These are phyloP conservation scores for Odontesthes bonariensis DNA, from an alignment of 2,113 vertebrate genomes.

Conservation along the genomic window DNA sequence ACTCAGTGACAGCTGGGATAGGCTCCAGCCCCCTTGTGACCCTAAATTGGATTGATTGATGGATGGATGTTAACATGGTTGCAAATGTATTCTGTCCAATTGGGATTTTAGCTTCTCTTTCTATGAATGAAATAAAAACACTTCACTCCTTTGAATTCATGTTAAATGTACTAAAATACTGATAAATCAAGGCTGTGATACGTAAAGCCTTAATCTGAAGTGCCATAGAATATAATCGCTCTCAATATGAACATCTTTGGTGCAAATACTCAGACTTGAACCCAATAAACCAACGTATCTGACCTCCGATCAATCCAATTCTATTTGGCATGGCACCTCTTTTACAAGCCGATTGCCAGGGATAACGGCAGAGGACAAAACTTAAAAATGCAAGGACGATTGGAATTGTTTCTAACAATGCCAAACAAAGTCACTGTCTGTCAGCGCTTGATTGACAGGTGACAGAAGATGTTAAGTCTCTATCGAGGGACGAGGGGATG, in stretches of 20 bases:
- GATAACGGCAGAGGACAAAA: conserved; percentile 64
- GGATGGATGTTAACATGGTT: too few species aligned
- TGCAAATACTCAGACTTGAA: conserved; percentile 2
- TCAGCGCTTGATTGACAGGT: conserved; percentile 79
- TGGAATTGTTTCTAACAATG: conserved; percentile 68
- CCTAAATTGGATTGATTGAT: too few species aligned
- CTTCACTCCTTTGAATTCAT: not conserved
- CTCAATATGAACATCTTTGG: not conserved
- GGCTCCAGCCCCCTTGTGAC: too few species aligned
- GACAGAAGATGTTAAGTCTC: conserved; percentile 70
- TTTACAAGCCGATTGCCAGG: conserved; percentile 57
- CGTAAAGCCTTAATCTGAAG: conserved; percentile 2
- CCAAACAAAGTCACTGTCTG: conserved; percentile 74
- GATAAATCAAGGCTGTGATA: conserved; percentile 7
- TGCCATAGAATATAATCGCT: not conserved
- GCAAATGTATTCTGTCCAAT: too few species aligned
- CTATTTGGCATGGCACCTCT: conserved; percentile 67
- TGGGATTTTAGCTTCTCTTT: not conserved
- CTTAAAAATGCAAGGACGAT: conserved; percentile 73
- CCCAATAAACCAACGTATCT: conserved; percentile 68
- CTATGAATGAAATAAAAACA: not conserved
- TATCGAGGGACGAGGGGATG: conserved; percentile 4
- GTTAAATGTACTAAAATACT: not conserved
- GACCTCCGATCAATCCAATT: conserved; percentile 64
- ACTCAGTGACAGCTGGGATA: too few species aligned